phyloP scores from a whole-genome alignment of 2,797 vertebrate genomes.

The Scomberomorus guttatus region DNA sequence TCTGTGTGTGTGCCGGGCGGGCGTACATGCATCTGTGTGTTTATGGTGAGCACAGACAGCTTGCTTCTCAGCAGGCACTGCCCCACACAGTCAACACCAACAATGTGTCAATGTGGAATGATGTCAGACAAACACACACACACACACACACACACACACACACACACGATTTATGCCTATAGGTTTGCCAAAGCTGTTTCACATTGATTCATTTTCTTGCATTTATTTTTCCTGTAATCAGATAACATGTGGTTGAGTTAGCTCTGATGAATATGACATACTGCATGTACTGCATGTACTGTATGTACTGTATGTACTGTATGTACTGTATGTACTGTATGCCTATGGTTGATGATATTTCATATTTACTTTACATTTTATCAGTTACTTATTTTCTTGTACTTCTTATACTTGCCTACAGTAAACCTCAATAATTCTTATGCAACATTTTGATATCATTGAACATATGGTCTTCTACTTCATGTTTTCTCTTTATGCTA shows the following conservation, averaged over 20 bases:
- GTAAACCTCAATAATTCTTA: neutral
- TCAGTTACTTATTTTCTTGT: neutral
- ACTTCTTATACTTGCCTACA: neutral
- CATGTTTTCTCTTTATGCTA: neutral
- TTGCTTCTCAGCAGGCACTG: slow-evolving; percentile 67
- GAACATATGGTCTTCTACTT: neutral
- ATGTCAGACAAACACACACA: slow-evolving; percentile 20
- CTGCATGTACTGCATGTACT: neutral
- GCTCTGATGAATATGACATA: neutral
- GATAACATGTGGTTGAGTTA: neutral
- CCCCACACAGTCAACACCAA: slow-evolving; percentile 37
- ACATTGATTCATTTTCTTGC: neutral
- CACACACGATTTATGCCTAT: neutral
- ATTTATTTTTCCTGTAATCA: neutral
- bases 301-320: neutral
- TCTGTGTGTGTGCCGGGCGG: slow-evolving; percentile 24
- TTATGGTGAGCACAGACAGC: slow-evolving; percentile 61
- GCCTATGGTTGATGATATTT: neutral
- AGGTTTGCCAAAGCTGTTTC: neutral
- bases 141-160: slow-evolving; percentile 28
- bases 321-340: neutral
- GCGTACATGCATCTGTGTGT: slow-evolving; percentile 12
- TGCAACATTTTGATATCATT: neutral
- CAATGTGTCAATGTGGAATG: slow-evolving; percentile 13
- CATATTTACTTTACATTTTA: neutral